phyloP scores from a whole-genome alignment of 1,140 invertebrate genomes.

The Heliconius hermathena region DNA sequence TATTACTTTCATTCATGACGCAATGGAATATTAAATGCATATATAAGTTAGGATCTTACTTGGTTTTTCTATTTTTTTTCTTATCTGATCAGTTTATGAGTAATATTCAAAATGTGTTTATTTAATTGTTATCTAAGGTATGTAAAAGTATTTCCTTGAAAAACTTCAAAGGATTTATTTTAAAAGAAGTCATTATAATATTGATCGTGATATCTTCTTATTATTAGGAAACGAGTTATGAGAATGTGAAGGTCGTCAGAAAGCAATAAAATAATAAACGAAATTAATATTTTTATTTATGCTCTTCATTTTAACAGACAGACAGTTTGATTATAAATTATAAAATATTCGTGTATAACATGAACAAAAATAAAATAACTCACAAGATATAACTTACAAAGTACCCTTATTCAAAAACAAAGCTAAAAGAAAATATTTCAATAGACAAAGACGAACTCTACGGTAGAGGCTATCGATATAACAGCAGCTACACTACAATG shows the following conservation, averaged over 20 bases:
- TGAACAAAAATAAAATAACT: background rate
- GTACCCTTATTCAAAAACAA: slow-evolving; percentile 41
- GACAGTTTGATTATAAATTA: slow-evolving; percentile 31
- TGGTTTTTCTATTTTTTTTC: background rate
- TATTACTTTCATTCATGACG: slow-evolving; percentile 5
- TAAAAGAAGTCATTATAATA: background rate
- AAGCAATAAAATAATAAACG: slow-evolving; percentile 23
- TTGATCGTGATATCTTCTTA: background rate
- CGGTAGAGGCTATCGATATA: slow-evolving; percentile 48
- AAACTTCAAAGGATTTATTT: background rate
- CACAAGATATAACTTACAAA: slow-evolving; percentile 29
- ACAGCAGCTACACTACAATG: slow-evolving; percentile 30
- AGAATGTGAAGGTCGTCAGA: background rate
- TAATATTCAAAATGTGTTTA: background rate
- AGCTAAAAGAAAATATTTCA: slow-evolving; percentile 36
- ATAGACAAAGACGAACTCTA: slow-evolving; percentile 55
- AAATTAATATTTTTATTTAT: slow-evolving; percentile 19
- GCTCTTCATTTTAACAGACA: slow-evolving; percentile 18
- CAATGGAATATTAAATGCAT: background rate
- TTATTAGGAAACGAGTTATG: background rate
- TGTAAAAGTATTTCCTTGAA: background rate
- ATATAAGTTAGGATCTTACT: background rate
- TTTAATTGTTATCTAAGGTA: no score
- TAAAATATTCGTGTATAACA: background rate
- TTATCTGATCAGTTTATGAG: background rate